Evolutionary conservation across 2,888 invertebrate genomes (phyloP).

Genomic region (Strigamia maritima): DNA sequence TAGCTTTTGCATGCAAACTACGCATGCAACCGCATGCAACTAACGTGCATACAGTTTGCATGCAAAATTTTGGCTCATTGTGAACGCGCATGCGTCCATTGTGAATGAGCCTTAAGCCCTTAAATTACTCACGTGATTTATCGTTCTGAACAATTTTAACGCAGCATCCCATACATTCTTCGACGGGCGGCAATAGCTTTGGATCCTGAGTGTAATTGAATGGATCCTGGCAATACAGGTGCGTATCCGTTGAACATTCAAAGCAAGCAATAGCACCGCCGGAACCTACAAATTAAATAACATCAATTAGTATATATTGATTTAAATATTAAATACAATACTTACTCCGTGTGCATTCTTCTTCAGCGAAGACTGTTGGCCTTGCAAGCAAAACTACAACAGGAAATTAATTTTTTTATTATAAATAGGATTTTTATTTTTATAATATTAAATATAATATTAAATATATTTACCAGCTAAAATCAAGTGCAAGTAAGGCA

Average conservation of each 20-base stretch:
- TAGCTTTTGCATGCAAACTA: no score
- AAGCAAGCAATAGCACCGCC: conserved; percentile 65
- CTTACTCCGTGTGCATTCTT: not conserved
- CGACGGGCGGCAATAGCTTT: conserved; percentile 78
- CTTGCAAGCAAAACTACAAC: not conserved
- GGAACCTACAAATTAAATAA: not conserved
- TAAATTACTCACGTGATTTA: conserved; percentile 78
- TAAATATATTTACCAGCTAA: no score
- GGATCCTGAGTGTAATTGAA: conserved; percentile 89
- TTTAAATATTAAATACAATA: not conserved
- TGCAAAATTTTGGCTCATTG: no score
- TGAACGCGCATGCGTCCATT: no score
- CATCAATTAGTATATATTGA: not conserved
- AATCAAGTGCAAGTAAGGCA: conserved; percentile 4
- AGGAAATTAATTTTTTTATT: not conserved
- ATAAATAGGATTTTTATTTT: no score
- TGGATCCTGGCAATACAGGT: conserved; percentile 83
- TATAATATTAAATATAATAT: no score
- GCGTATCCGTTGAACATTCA: conserved; percentile 90
- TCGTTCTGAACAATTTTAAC: conserved; percentile 92
- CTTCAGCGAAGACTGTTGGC: not conserved
- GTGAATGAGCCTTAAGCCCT: no score
- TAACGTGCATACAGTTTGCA: no score
- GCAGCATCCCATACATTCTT: conserved; percentile 89
- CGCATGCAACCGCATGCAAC: no score